phyloP scores from a whole-genome alignment of 1,140 invertebrate genomes.

The Vollenhovia emeryi region DNA sequence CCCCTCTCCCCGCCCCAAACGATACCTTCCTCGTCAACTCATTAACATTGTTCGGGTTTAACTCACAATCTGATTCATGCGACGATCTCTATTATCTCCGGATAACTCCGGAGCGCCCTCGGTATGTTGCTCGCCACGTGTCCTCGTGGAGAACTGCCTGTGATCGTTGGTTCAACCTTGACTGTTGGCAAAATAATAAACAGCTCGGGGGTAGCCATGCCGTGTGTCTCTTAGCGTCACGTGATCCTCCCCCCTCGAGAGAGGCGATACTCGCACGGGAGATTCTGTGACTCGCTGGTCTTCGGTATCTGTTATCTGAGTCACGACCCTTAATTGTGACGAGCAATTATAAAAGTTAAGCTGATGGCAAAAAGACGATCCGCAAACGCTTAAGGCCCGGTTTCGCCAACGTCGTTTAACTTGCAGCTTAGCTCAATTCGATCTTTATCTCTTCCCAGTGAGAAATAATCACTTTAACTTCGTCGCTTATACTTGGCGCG shows the following conservation, averaged over 20 bases:
- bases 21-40: background rate
- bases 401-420: no score
- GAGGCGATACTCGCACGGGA: no score
- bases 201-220: background rate
- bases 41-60: background rate
- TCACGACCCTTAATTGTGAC: no score
- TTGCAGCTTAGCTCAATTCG: no score
- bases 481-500: no score
- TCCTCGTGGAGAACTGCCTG: background rate
- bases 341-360: no score
- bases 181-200: conserved; percentile 17
- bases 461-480: no score
- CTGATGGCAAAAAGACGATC: no score
- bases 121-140: background rate
- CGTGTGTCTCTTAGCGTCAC: background rate
- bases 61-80: background rate
- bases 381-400: no score
- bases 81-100: background rate
- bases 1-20: background rate
- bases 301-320: no score
- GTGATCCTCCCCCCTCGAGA: background rate
- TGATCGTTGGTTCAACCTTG: conserved; percentile 27
- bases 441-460: no score
- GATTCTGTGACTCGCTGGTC: no score
- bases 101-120: background rate